A percentile compares a stretch with the other conserved stretches of the same genome.
Conservation (phyloP, 2,113 vertebrate species). For the Hippocampus barbouri region DNA sequence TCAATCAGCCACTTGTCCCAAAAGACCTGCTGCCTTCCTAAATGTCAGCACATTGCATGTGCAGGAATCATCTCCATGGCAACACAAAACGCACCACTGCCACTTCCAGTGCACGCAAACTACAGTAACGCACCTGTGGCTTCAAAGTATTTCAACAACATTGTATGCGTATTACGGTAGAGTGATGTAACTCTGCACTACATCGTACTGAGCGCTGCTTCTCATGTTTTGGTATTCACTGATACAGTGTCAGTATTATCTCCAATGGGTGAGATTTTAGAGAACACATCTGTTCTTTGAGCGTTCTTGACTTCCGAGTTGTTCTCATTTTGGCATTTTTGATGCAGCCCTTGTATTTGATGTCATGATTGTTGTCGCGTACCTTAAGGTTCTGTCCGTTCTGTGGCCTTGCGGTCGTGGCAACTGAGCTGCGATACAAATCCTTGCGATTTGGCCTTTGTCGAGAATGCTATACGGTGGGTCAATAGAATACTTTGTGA, state of each 20-base stretch:
- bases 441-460: not conserved
- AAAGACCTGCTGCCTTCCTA: not conserved
- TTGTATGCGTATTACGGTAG: not conserved
- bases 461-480: not conserved
- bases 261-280: too few species aligned
- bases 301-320: too few species aligned
- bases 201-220: too few species aligned
- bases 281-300: too few species aligned
- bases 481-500: not conserved
- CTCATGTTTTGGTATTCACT: too few species aligned
- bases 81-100: not conserved
- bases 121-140: too few species aligned
- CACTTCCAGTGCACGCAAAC: not conserved
- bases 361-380: too few species aligned
- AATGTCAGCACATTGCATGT: not conserved
- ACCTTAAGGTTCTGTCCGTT: too few species aligned
- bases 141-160: not conserved
- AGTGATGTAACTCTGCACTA: not conserved
- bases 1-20: not conserved
- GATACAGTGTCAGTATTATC: too few species aligned
- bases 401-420: too few species aligned
- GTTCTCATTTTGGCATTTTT: too few species aligned
- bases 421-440: not conserved
- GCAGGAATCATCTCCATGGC: not conserved
- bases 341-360: too few species aligned